Evolutionary conservation across 2,113 vertebrate species (phyloP).

Genomic region (Callorhinus ursinus): DNA sequence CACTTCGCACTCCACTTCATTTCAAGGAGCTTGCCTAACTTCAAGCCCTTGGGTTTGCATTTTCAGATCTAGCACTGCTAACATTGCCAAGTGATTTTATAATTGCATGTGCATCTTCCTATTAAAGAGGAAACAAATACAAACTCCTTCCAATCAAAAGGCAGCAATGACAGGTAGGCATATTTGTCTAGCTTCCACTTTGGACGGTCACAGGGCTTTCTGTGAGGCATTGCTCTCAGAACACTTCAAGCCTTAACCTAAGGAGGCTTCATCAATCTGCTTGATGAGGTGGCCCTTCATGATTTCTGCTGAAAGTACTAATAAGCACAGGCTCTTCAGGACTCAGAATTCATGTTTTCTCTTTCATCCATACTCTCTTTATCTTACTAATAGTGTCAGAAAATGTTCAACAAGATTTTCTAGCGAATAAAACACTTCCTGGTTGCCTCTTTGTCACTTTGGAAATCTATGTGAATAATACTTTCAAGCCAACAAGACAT

Average conservation of each 20-base stretch:
- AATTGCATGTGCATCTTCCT: not conserved
- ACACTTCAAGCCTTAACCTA: conserved; percentile 44
- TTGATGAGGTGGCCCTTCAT: not conserved
- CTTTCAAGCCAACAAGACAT: conserved; percentile 50
- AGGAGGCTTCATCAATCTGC: conserved; percentile 55
- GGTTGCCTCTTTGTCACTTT: conserved; percentile 52
- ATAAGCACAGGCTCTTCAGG: conserved; percentile 49
- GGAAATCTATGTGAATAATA: conserved; percentile 55
- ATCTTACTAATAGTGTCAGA: conserved; percentile 62
- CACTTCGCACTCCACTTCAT: not conserved
- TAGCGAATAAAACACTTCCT: conserved; percentile 42
- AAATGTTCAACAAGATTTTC: conserved; percentile 60
- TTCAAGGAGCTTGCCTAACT: not conserved
- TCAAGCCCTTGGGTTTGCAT: not conserved
- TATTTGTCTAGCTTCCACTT: conserved; percentile 1
- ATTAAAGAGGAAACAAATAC: not conserved
- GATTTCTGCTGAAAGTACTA: conserved; percentile 53
- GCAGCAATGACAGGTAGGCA: not conserved
- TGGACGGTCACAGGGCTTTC: not conserved
- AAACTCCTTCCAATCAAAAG: conserved; percentile 24
- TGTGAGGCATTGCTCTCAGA: not conserved
- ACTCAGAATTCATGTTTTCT: conserved; percentile 41
- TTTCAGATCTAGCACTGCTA: not conserved
- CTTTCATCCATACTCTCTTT: conserved; percentile 50
- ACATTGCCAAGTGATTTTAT: not conserved